These are phyloP conservation scores for Cyclargus thomasi DNA, from an alignment of 1,140 invertebrate species.

Conservation along the genomic window DNA sequence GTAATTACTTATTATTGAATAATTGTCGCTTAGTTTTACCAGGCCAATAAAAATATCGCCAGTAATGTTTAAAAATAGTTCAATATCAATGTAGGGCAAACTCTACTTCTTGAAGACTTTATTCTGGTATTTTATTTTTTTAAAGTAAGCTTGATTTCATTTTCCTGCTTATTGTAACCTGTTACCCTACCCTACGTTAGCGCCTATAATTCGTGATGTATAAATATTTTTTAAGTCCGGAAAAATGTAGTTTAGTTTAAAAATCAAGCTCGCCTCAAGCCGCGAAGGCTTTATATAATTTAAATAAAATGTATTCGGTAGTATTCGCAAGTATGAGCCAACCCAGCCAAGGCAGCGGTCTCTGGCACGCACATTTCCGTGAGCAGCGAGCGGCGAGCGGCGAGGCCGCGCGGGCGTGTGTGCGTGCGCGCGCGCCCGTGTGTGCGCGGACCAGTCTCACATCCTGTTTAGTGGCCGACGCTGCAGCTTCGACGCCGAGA, in stretches of 20 bases:
- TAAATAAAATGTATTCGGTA: constrained; percentile 31
- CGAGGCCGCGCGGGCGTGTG: constrained; percentile 45
- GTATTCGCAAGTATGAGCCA: constrained; percentile 36
- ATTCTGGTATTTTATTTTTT: no score
- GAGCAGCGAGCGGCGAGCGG: constrained; percentile 57
- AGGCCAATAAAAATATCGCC: no score
- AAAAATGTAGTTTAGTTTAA: not conserved
- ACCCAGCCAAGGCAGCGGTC: constrained; percentile 37
- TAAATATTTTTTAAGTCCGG: not conserved
- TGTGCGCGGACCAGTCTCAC: constrained; percentile 64
- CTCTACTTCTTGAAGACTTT: no score
- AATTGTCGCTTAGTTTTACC: no score
- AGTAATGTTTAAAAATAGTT: no score
- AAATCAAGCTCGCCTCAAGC: not conserved
- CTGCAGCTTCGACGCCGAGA: constrained; percentile 58
- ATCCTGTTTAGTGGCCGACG: constrained; percentile 69
- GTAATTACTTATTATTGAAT: no score
- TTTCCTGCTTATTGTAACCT: no score
- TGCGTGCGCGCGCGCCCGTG: constrained; percentile 28
- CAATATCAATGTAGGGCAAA: no score
- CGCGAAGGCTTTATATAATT: constrained; percentile 25
- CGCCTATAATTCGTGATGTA: no score
- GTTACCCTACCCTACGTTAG: no score
- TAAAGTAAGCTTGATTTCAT: no score
- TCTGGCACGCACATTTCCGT: constrained; percentile 67